Base-by-base conservation (phyloP, 2,888 invertebrate species). In the Melinopterus prodromus region DNA sequence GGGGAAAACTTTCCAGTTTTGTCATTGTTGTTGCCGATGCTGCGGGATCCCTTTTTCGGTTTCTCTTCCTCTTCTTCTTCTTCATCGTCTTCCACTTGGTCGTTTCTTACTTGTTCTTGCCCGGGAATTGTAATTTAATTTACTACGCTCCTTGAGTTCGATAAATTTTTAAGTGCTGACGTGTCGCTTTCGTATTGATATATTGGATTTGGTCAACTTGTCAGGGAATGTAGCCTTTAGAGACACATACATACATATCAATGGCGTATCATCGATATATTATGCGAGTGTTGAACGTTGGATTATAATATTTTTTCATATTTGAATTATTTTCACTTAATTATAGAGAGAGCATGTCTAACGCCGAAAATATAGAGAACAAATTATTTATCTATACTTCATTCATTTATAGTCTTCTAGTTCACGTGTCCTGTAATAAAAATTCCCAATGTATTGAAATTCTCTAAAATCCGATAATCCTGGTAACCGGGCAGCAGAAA, bases 11-110 rank as follows among this genome's bases (percentile, higher is more conserved):
- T 53, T 53, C 53, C 53, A 53, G 53, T 53, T 53, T 53, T 53
- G 53, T 53, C 53, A 53, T 53, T 53, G 53, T 53, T 53, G 53
- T 53, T 53, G 53, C 53, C 53, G 53, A 53, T 53, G 53, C 53
- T 53, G 53, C 53, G 53, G 26, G 53, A 53, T 53, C 53, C 12
- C 53, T 53, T 53, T 53, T 53, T 53, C 53, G 5, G 5, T 53
- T 53, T 53, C 53, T 53, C 53, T 53, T 53, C 53, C 53, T 9
- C 53, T 53, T 53, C 53, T 38, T 38, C 38, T 53, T 53, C 53
- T 53, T 2, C 5, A 9, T 53, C 53, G 2, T 7, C 53, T 1
- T 53, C 53, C 5, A 9, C 9, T 53, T 1, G 7, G 53, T 12
- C 53, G 53, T 4, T 53, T 53, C 53, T 53, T 53, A 53, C 9